These are phyloP conservation scores for Pseudolaguvia tuberculata DNA, from an alignment of 2,113 vertebrate species.

Conservation along the genomic window DNA sequence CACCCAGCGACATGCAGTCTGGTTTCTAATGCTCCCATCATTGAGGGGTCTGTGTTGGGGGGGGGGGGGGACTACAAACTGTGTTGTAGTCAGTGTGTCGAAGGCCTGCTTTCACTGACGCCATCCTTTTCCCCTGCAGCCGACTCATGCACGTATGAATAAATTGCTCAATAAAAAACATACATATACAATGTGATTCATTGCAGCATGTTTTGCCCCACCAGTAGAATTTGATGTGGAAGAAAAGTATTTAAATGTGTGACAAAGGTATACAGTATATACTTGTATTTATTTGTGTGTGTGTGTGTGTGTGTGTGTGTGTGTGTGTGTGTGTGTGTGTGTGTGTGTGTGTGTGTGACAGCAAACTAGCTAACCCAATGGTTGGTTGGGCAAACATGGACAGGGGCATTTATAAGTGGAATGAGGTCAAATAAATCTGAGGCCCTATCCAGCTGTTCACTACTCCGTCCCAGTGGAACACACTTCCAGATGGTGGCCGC, in stretches of 20 bases:
- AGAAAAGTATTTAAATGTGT: slow-evolving; percentile 23
- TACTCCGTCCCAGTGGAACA: slow-evolving; percentile 29
- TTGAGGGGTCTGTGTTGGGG: slow-evolving; percentile 47
- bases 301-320: slow-evolving; percentile 17
- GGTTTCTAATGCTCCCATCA: slow-evolving; percentile 43
- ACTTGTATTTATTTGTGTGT: no score
- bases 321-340: background rate
- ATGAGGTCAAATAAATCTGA: slow-evolving; percentile 45
- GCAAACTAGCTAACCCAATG: background rate
- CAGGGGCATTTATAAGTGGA: slow-evolving; percentile 42
- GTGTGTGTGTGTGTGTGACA: slow-evolving; percentile 6
- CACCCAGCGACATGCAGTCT: slow-evolving; percentile 50
- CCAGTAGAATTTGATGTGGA: slow-evolving; percentile 28
- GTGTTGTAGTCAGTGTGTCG: slow-evolving; percentile 35
- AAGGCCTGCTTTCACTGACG: slow-evolving; percentile 40
- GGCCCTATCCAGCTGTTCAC: slow-evolving; percentile 35
- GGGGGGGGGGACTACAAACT: slow-evolving; percentile 23
- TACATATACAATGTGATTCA: slow-evolving; percentile 48
- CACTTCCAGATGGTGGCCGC: slow-evolving; percentile 39
- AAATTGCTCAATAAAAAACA: slow-evolving; percentile 51
- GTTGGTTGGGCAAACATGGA: slow-evolving; percentile 37
- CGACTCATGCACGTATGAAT: slow-evolving; percentile 20
- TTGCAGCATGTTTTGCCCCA: slow-evolving; percentile 27
- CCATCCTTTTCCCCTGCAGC: slow-evolving; percentile 43
- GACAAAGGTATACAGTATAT: slow-evolving; percentile 15